phyloP scores from a whole-genome alignment of 1,140 invertebrate genomes.

The Brachionus angularis region DNA sequence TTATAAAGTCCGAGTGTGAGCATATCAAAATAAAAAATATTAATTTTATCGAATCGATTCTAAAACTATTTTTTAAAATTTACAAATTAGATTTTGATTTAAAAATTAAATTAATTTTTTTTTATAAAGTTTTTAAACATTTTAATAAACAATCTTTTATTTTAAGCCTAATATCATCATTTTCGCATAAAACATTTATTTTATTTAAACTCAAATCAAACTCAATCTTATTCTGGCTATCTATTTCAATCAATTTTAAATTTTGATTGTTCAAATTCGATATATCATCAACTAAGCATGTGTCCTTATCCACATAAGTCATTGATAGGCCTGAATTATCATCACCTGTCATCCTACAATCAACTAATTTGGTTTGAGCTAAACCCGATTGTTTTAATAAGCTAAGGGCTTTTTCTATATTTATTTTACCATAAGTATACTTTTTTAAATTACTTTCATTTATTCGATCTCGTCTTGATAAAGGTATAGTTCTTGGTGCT shows the following conservation, averaged over 20 bases:
- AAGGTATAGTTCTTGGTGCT: slow-evolving; percentile 28
- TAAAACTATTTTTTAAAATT: too few species aligned
- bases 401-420: slow-evolving; percentile 15
- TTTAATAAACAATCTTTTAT: slow-evolving; percentile 13
- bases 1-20: too few species aligned
- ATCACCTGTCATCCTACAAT: not conserved
- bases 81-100: too few species aligned
- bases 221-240: not conserved
- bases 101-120: too few species aligned
- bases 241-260: slow-evolving; percentile 26
- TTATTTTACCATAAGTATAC: slow-evolving; percentile 38
- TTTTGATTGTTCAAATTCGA: not conserved
- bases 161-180: slow-evolving; percentile 38
- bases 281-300: not conserved
- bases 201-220: slow-evolving; percentile 20
- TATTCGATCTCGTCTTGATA: slow-evolving; percentile 12
- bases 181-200: slow-evolving; percentile 13
- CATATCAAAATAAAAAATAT: too few species aligned
- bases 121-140: slow-evolving; percentile 24
- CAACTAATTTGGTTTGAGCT: slow-evolving; percentile 1
- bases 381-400: slow-evolving; percentile 23
- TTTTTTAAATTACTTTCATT: slow-evolving; percentile 29
- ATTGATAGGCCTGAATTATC: not conserved
- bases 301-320: not conserved
- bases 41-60: too few species aligned